Base-by-base conservation (phyloP, 2,797 vertebrate species). In the Acanthurus leucopareius region DNA sequence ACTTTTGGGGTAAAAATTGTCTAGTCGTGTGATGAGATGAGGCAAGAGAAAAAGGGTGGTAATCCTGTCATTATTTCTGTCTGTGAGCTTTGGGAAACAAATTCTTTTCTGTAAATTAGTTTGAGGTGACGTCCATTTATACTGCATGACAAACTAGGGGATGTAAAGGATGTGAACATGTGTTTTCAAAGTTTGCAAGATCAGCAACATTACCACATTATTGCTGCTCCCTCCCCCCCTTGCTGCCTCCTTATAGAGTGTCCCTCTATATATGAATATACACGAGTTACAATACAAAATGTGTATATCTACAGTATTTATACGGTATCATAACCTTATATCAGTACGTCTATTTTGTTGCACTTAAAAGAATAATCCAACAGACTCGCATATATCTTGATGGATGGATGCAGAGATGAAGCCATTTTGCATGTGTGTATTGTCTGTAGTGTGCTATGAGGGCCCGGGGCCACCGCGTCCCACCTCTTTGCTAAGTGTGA, bases 111-210 rank as follows among this genome's bases (percentile, higher is more conserved):
- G 89, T 93, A 91, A 88, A 91, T 90, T 91, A 89, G 87, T 93
- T 91, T 90, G 90, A 93, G 90, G 89, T 89, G 84, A 92, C 69
- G 65, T 94, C 83, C 94, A 91, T 95, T 95, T 94, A 93, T 94
- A 95, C 90, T 95, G 95, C 95, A 95, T 95, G 95, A 93, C 80
- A 91, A 93, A 87, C 54, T 88, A 90, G 82, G 83, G 82, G 89
- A 88, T 87, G 79, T 85, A 80, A 89, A 87, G 86, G 89, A 89
- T 75, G 82, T 85, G 74, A 88, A 92, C 70, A 44, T 57, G 82
- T 86, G 82, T 91, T 91, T 91, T 84, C 82, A 75, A 76, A 87
- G 69, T 90, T 90, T 88, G 89, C 90, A 71, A 91, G 89, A 89
- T 83, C 85, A 87, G 91, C 89, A 87, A 86, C 81, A 75, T 84